Percentiles rank a stretch among this genome's conserved stretches.
Conservation (phyloP, 35 echinoderm and acorn worm genomes). For the Lytechinus variegatus region DNA sequence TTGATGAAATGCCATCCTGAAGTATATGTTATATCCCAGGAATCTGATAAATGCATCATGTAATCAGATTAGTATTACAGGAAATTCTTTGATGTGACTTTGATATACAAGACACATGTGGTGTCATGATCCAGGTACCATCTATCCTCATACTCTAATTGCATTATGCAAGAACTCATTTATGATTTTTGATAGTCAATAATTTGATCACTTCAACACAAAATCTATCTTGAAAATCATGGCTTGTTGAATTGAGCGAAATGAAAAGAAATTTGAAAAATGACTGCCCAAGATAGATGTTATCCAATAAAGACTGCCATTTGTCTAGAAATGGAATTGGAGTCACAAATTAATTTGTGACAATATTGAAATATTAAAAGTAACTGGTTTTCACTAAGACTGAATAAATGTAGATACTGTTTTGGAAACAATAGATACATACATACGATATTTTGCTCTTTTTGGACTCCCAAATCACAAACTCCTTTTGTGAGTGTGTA, state of each 20-base stretch:
- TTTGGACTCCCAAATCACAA: too few species aligned
- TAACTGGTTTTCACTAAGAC: too few species aligned
- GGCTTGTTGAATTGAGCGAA: neutral
- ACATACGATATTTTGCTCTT: neutral
- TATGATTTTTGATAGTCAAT: neutral
- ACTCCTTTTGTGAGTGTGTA: too few species aligned
- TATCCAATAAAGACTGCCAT: too few species aligned
- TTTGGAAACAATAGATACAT: too few species aligned
- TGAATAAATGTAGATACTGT: too few species aligned
- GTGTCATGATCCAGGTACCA: neutral
- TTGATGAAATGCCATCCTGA: too few species aligned
- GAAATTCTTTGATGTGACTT: too few species aligned
- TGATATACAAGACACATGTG: neutral
- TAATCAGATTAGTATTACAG: too few species aligned
- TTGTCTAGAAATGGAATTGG: neutral
- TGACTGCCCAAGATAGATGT: neutral
- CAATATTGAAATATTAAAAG: neutral
- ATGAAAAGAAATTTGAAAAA: neutral
- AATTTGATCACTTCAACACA: neutral
- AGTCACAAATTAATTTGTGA: neutral
- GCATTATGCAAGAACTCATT: neutral
- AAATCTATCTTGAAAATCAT: neutral
- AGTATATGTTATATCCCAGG: too few species aligned
- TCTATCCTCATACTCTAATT: neutral
- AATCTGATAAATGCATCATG: too few species aligned